Evolutionary conservation across 2,797 vertebrate genomes (phyloP).

Genomic region (Sardinella longiceps): DNA sequence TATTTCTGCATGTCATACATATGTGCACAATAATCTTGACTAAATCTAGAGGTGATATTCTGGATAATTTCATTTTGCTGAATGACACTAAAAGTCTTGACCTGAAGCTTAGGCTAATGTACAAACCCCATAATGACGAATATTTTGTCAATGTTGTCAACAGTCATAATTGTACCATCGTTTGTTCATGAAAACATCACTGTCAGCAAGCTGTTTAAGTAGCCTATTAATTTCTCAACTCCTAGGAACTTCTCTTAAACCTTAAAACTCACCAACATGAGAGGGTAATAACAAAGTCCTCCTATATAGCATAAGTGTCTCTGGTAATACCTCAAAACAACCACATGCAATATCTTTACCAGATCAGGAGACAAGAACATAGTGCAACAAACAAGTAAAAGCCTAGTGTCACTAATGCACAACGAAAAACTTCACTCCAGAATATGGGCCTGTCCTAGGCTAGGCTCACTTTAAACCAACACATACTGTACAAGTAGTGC

Average conservation of each 20-base stretch:
- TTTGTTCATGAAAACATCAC: constrained; percentile 34
- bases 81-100: constrained; percentile 24
- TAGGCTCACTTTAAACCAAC: background rate
- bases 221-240: constrained; percentile 7
- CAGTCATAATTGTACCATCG: constrained; percentile 15
- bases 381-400: background rate
- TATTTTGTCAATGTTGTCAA: background rate
- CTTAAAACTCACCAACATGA: background rate
- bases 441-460: no score
- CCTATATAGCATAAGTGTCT: no score
- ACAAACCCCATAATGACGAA: background rate
- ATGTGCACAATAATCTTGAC: background rate
- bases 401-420: background rate
- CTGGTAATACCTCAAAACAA: background rate
- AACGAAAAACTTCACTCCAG: background rate
- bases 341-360: background rate
- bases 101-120: background rate
- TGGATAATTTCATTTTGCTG: background rate
- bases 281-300: background rate
- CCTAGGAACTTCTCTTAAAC: background rate
- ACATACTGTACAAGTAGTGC: background rate
- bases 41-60: background rate
- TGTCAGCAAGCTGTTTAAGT: constrained; percentile 30
- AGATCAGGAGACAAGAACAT: background rate
- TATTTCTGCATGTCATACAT: background rate